Evolutionary conservation across 2,113 vertebrate genomes (phyloP).

Genomic region (Chloebia gouldiae): DNA sequence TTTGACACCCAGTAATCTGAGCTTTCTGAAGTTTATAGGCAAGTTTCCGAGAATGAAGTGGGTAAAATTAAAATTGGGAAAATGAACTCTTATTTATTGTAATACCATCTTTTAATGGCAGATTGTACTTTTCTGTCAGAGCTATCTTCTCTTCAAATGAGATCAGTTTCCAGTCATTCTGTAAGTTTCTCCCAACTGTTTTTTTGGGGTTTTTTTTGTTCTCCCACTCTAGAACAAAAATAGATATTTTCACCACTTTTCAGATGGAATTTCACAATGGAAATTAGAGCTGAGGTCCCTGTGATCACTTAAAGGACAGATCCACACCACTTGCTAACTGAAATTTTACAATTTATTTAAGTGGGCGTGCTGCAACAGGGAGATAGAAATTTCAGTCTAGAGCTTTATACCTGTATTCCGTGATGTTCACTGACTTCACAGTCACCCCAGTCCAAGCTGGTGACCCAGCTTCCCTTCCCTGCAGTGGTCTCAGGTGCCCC

Average conservation of each 20-base stretch:
- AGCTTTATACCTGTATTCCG: neutral
- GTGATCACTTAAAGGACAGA: neutral
- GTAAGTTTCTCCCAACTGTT: neutral
- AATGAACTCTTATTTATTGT: neutral
- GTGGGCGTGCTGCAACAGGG: fast-evolving
- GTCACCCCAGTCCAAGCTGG: neutral
- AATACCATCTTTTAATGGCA: neutral
- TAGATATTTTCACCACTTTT: neutral
- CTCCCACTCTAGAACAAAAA: neutral
- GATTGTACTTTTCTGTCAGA: neutral
- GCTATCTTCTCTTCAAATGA: neutral
- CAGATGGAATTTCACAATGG: neutral
- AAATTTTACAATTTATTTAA: neutral
- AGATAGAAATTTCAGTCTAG: neutral
- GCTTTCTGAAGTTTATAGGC: neutral
- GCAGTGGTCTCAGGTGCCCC: fast-evolving
- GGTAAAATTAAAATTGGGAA: neutral
- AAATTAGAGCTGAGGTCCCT: neutral
- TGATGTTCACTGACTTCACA: neutral
- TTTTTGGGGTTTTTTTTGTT: neutral
- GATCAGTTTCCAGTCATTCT: neutral
- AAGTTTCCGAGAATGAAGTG: neutral
- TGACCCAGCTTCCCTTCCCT: neutral
- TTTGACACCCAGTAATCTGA: neutral
- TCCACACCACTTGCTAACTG: neutral